These are phyloP conservation scores for Apodemus speciosus DNA, from an alignment of 2,113 vertebrate genomes.

Conservation along the genomic window DNA sequence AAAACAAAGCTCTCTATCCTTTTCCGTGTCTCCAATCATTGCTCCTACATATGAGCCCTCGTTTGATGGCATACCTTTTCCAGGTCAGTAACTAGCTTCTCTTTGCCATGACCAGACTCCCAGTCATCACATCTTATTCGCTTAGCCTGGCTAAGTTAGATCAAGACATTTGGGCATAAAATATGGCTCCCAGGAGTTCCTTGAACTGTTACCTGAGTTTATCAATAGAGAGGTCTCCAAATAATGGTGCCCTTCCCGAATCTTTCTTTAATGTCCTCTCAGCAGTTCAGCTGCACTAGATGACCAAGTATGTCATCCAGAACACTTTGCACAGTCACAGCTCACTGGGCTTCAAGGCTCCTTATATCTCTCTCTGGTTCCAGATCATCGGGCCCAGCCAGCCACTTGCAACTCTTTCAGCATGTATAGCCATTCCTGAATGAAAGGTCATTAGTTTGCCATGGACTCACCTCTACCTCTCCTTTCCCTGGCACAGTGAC, in stretches of 20 bases:
- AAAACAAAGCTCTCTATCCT: not conserved
- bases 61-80: not conserved
- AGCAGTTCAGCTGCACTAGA: constrained; percentile 13
- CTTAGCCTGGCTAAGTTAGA: constrained; percentile 35
- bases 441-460: constrained; percentile 67
- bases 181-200: constrained; percentile 36
- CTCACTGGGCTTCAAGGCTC: constrained; percentile 2
- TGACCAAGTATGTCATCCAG: constrained; percentile 57
- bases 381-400: constrained; percentile 59
- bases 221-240: constrained; percentile 8
- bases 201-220: constrained; percentile 6
- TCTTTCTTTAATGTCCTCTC: constrained; percentile 58
- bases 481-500: constrained; percentile 64
- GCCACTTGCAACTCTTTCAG: constrained; percentile 40
- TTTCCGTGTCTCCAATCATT: not conserved
- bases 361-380: constrained; percentile 74
- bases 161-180: constrained; percentile 52
- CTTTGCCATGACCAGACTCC: constrained; percentile 38
- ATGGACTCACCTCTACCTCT: constrained; percentile 76
- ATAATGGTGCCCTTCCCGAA: not conserved
- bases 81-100: constrained; percentile 24
- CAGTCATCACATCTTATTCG: constrained; percentile 59
- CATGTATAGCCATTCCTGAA: constrained; percentile 11
- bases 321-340: constrained; percentile 61
- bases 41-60: not conserved